These are phyloP conservation scores for Cylas formicarius DNA, from an alignment of 1,140 invertebrate species.

Conservation along the genomic window DNA sequence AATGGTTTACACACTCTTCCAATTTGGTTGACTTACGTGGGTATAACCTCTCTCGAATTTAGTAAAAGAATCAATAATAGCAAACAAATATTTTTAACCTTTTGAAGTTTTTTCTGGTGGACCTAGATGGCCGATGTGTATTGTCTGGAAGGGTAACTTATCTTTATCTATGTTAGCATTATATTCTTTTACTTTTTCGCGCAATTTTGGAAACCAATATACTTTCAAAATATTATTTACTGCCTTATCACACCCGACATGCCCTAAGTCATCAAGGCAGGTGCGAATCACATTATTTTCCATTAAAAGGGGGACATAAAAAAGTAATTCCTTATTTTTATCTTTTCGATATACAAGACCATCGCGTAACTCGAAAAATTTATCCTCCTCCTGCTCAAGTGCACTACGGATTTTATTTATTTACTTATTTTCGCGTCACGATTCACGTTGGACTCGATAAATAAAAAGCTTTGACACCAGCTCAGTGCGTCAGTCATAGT, in stretches of 20 bases:
- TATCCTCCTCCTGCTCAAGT: neutral
- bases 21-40: slow-evolving; percentile 12
- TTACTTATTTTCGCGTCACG: neutral
- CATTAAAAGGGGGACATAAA: slow-evolving; percentile 8
- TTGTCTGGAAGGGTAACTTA: slow-evolving; percentile 14
- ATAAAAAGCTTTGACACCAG: slow-evolving; percentile 1
- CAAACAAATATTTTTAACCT: slow-evolving; percentile 23
- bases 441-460: neutral
- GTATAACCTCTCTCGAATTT: slow-evolving; percentile 25
- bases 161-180: slow-evolving; percentile 22
- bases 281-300: slow-evolving; percentile 7
- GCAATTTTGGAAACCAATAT: slow-evolving; percentile 13
- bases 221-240: neutral
- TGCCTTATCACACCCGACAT: slow-evolving; percentile 3
- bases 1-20: neutral
- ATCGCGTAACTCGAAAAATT: slow-evolving; percentile 8
- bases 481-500: slow-evolving; percentile 5
- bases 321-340: slow-evolving; percentile 4
- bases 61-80: slow-evolving; percentile 23
- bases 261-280: slow-evolving; percentile 5
- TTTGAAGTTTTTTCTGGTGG: slow-evolving; percentile 19
- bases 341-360: slow-evolving; percentile 11
- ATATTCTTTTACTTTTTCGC: slow-evolving; percentile 10
- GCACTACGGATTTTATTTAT: neutral
- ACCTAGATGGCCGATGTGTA: slow-evolving; percentile 26